Conservation (phyloP, 2,888 invertebrate species). For the Baccha elongata region DNA sequence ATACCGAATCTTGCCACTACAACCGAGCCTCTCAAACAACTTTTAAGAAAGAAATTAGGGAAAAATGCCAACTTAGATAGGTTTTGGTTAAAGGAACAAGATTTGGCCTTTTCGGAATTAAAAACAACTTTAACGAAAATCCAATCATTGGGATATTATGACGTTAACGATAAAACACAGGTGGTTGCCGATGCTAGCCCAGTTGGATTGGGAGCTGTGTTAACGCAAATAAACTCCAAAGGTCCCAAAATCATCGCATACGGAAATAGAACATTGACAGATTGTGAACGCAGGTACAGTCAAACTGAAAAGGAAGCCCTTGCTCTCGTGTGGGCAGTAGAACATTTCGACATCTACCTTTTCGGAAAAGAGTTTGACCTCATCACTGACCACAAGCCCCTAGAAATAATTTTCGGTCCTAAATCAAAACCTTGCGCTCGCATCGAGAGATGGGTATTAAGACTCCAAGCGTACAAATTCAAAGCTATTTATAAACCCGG, state of each 20-base stretch:
- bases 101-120: conserved; percentile 22
- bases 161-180: too few species aligned
- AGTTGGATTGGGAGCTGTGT: conserved; percentile 77
- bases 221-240: conserved; percentile 3
- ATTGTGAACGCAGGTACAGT: conserved; percentile 7
- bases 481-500: conserved; percentile 71
- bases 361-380: conserved; percentile 79
- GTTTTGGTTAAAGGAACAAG: conserved; percentile 34
- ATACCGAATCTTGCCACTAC: conserved; percentile 18
- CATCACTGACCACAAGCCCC: conserved; percentile 76
- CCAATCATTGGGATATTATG: conserved; percentile 75
- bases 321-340: conserved; percentile 75
- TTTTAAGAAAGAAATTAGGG: conserved; percentile 34
- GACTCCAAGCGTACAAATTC: conserved; percentile 73
- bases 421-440: conserved; percentile 74
- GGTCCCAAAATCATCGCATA: conserved; percentile 70
- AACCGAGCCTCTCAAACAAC: conserved; percentile 25
- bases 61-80: conserved; percentile 2
- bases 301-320: conserved; percentile 76
- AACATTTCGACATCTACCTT: conserved; percentile 77
- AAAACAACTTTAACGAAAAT: conserved; percentile 21
- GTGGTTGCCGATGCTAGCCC: conserved; percentile 79
- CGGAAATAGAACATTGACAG: conserved; percentile 72
- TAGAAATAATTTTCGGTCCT: conserved; percentile 75
- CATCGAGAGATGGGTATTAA: conserved; percentile 75